Evolutionary conservation across 1,140 invertebrate species (phyloP).

Genomic region (Megathymus violae): DNA sequence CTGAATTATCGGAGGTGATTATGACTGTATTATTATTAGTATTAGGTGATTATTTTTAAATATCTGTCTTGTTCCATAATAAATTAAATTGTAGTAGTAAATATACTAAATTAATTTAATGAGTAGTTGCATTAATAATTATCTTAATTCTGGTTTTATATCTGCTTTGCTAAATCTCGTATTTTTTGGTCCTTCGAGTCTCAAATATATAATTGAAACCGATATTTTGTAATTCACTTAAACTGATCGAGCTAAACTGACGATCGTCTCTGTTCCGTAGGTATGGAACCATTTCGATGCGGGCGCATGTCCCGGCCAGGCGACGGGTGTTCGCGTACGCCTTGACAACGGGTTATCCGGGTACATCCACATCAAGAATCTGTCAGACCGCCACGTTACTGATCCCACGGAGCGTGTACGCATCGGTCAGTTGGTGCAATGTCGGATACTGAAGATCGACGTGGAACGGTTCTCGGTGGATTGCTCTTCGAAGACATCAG

Average conservation of each 20-base stretch:
- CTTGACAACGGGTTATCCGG: conserved; percentile 97
- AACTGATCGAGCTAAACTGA: too few relatives aligned
- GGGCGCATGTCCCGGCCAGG: conserved; percentile 96
- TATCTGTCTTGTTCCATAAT: too few relatives aligned
- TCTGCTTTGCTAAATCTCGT: too few relatives aligned
- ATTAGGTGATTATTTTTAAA: too few relatives aligned
- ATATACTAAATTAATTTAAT: too few relatives aligned
- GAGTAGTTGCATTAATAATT: too few relatives aligned
- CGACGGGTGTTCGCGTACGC: conserved; percentile 94
- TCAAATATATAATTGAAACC: too few relatives aligned
- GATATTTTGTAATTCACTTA: too few relatives aligned
- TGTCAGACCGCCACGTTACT: conserved; percentile 96
- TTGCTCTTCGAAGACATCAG: conserved; percentile 96
- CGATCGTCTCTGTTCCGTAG: conserved; percentile 43
- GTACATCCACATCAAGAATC: conserved; percentile 97
- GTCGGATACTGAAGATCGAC: conserved; percentile 97
- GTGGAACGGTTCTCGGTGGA: conserved; percentile 97
- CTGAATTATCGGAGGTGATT: conserved; percentile 94
- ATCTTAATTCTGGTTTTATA: too few relatives aligned
- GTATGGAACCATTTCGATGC: conserved; percentile 99
- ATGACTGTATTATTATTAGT: too few relatives aligned
- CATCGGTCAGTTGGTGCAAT: conserved; percentile 94
- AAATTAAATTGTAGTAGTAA: too few relatives aligned
- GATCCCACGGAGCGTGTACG: conserved; percentile 97
- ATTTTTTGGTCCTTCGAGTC: conserved; percentile 43